These are phyloP conservation scores for Gavialis gangeticus DNA, from an alignment of 2,113 vertebrate genomes.

Conservation along the genomic window DNA sequence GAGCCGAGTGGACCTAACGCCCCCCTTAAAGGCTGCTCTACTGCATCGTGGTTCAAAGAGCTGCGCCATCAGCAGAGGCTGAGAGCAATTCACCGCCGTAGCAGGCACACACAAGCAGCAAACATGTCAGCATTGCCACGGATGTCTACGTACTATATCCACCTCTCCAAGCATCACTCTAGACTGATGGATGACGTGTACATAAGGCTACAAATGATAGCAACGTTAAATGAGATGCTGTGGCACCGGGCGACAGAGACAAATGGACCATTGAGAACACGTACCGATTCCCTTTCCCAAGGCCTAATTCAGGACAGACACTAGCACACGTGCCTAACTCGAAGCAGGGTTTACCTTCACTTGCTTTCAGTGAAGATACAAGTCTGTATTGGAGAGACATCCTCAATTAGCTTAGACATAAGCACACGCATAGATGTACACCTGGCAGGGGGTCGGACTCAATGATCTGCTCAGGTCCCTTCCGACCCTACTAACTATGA, in stretches of 20 bases:
- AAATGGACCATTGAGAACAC: background rate
- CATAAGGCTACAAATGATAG: background rate
- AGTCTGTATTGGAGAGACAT: too few species aligned
- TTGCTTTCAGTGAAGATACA: background rate
- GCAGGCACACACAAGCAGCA: background rate
- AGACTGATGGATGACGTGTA: background rate
- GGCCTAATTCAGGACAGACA: background rate
- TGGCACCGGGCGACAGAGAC: background rate
- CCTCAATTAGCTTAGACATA: background rate
- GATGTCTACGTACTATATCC: background rate
- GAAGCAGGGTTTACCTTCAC: background rate
- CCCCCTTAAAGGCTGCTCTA: too few species aligned
- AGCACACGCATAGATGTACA: background rate
- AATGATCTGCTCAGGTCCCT: too few species aligned
- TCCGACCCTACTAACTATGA: too few species aligned
- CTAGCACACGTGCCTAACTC: background rate
- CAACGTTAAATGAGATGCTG: background rate
- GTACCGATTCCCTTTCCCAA: background rate
- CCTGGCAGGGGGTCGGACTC: too few species aligned
- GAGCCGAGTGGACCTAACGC: too few species aligned
- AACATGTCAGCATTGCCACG: rapidly evolving
- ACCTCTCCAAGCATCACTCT: background rate
- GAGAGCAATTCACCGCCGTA: rapidly evolving
- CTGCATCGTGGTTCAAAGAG: rapidly evolving
- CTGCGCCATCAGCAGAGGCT: background rate